Base-by-base conservation (phyloP, 2,888 invertebrate genomes). In the Himalopsyche anomala region DNA sequence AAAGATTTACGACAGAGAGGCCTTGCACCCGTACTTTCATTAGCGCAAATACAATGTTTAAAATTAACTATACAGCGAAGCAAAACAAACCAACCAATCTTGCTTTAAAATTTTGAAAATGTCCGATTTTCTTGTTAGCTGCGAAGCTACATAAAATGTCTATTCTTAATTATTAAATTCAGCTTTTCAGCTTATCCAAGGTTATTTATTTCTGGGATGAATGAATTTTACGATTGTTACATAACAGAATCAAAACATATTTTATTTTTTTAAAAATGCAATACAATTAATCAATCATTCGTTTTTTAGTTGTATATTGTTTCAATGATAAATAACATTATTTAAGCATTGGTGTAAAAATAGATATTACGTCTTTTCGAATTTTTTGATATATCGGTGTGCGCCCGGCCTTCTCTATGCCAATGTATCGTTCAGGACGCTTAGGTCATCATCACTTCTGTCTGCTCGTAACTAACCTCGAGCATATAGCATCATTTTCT, bases 351-450 rank as follows among this genome's bases (percentile, higher is more conserved):
- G 79, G 80, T 38, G n/a, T 81, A 54, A 79, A 85, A 83, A 85
- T 85, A 85, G 85, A 54, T 19, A 19, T 83, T 82, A 56, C 85
- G 85, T 74, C 74, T 82, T 80, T 85, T 51, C 56, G 40, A 82
- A 45, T 55, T 74, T 74, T 74, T 74, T 74, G 74, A 74, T 74
- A 74, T 38, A 74, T 74, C 74, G 74, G 74, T 74, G 74, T 74
- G 74, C 74, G 74, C 74, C 74, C 74, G 74, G 74, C 74, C 74
- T 74, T 74, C 38, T 74, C 74, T 74, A 36, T 74, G 74, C 74
- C 74, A 74, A 74, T 74, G 74, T 36, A 38, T 74, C 36, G 51
- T 51, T 12, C 51, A 51, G 74, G 74, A 38, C 74, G 74, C 74
- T 74, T 74, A 74, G 74, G 74, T 74, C 74, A 74, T 74, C 74